Conservation (phyloP, 2,797 vertebrate species). For the Catostomus latipinnis region DNA sequence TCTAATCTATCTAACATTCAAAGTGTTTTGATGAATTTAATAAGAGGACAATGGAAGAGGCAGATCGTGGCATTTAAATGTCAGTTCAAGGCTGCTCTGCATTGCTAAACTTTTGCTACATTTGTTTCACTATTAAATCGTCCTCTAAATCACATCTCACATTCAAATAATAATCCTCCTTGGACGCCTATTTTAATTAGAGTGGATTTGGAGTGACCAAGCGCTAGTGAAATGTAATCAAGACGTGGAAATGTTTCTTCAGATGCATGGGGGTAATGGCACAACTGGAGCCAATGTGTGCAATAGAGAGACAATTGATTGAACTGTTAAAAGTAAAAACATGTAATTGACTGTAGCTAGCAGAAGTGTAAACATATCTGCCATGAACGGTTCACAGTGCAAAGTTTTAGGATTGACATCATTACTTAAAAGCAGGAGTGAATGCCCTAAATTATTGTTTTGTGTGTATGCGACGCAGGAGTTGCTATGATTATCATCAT, state of each 20-base stretch:
- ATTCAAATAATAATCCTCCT: conserved; percentile 22
- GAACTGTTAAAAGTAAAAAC: not conserved
- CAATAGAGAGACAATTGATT: not conserved
- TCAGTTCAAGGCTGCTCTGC: conserved; percentile 43
- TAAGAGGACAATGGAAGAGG: not conserved
- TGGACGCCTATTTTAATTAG: not conserved
- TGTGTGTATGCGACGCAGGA: too few species aligned
- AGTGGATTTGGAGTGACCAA: not conserved
- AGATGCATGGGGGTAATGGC: not conserved
- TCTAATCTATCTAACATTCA: not conserved
- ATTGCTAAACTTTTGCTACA: conserved; percentile 25
- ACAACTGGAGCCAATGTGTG: not conserved
- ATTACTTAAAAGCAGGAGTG: too few species aligned
- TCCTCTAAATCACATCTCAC: conserved; percentile 20
- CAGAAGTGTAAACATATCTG: too few species aligned
- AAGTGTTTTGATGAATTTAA: not conserved
- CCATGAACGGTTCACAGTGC: too few species aligned
- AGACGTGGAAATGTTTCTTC: not conserved
- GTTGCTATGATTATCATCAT: too few species aligned
- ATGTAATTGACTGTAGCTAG: not conserved
- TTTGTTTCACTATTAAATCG: conserved; percentile 7
- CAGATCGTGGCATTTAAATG: conserved; percentile 51
- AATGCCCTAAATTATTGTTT: too few species aligned
- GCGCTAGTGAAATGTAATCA: not conserved
- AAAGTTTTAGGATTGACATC: too few species aligned